Evolutionary conservation across 1,140 invertebrate genomes (phyloP), one percentile per base, ranked within the genome.

Genomic region (Triops cancriformis): DNA sequence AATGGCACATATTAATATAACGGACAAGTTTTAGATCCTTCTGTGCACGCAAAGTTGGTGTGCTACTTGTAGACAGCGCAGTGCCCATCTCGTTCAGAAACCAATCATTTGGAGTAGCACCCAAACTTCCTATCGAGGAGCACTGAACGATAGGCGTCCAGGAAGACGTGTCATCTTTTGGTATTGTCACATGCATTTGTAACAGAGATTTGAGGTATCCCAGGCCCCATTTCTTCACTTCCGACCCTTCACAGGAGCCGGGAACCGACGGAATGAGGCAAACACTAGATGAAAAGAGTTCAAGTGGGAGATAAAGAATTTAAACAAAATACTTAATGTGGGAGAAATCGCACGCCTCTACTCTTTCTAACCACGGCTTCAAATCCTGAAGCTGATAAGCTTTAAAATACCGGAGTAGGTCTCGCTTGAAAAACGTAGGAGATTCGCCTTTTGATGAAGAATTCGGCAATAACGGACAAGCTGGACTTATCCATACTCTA

Each of bases 81-180:
- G 28, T 26, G 12, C 77, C 77, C 27, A 80, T 79, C 77, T 82
- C 82, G 7, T 77, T 74, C 9, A 72, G 42, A 4, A 82, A 45
- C 81, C 82, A 82, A 23, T 79, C 78, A 11, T 80, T 74, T 27
- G 89, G 87, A 78, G 85, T 88, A 5, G 89, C 83, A 10, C 95
- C 95, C 45, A 96, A 88, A 42, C 90, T 92, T 7, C 97, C 96
- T 78, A 98, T 93, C 80, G 94, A 97, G 14, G 94, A 97, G 80
- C 94, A 93, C 85, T 98, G 96, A 18, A 91, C 91, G 37, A 97
- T 23, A 80, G 78, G 74, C 83, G 83, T 37, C 85, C 84, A 81
- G 83, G 80, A 26, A 83, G 79, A 73, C 82, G 85, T 82, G 82
- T 85, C 79, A 27, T 87, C 82, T 76, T 83, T 83, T 6, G 87